A percentile compares a stretch with the other conserved stretches of the same genome.
Conservation (phyloP, 2,113 vertebrate genomes). For the Heptranchias perlo region DNA sequence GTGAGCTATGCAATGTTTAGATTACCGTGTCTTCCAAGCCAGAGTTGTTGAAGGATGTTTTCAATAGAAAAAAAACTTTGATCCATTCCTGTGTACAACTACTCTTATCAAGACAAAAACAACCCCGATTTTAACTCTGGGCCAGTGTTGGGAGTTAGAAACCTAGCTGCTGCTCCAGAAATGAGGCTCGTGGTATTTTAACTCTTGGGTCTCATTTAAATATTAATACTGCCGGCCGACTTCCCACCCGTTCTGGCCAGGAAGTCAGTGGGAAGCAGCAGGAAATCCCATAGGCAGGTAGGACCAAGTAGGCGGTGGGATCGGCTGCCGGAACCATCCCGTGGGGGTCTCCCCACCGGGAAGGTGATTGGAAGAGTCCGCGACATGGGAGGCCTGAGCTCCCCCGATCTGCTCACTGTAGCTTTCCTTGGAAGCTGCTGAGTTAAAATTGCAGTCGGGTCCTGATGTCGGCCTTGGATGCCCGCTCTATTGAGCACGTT, state of each 20-base stretch:
- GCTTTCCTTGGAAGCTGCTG: background rate
- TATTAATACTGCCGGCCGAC: background rate
- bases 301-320: background rate
- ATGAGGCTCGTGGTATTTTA: too few species aligned
- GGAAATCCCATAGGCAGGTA: background rate
- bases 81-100: background rate
- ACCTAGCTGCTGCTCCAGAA: too few species aligned
- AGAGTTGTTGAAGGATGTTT: too few species aligned
- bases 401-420: background rate
- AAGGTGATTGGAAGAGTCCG: constrained; percentile 29
- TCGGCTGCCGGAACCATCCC: constrained; percentile 16
- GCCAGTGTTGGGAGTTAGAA: too few species aligned
- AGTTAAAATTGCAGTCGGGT: background rate
- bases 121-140: too few species aligned
- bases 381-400: background rate
- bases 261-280: background rate
- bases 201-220: background rate
- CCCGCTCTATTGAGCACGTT: background rate
- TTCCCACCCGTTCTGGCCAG: background rate
- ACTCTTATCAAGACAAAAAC: background rate
- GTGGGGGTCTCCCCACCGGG: constrained; percentile 43
- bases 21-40: too few species aligned
- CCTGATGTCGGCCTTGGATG: background rate
- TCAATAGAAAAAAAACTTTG: too few species aligned
- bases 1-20: too few species aligned